Evolutionary conservation across 2,888 invertebrate genomes (phyloP), one percentile per base, ranked within the genome.

Genomic region (Desoria tigrina): DNA sequence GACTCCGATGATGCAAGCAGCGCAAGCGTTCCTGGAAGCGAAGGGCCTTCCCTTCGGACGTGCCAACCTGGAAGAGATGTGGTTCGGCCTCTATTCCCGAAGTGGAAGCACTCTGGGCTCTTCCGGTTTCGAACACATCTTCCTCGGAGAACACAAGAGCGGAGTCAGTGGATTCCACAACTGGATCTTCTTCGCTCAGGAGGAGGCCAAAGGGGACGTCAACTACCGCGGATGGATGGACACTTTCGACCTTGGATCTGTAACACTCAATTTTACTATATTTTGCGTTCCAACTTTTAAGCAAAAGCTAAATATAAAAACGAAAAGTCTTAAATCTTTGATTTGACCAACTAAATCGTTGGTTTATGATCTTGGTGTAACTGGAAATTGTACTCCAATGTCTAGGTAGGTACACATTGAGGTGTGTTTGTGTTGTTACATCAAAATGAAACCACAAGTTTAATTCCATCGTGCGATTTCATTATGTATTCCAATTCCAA

Each of bases 41-140:
- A 74, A 74, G 42, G 66, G 64, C 37, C 21, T 64, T 1, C 60
- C 66, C 3, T 60, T 64, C 45, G 61, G 72, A 21, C 58, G 67
- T 0, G 68, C 65, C 0, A 45, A 32, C 14, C 70, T 76, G 61
- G 21, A 64, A 4, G 55, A 69, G 23, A 68, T 76, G 18, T 76
- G 76, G 76, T 74, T 74, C 59, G 88, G 87, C 37, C 84, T 90
- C 74, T 96, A 93, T 79, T 88, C 92, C 0, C 84, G 94, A 68
- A 87, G 90, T 28, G 84, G 85, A 76, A 89, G 90, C 27, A 86
- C 85, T 78, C 85, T 90, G 26, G 90, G 94, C 64, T 94, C 94
- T 76, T 90, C 90, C 28, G 95, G 92, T 1, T 95, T 95, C 78
- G 95, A 96, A 80, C 95, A 96, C 78, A 87, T 94, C 18, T 94